Conservation (phyloP, 2,888 invertebrate species). For the Campoletis raptor region DNA sequence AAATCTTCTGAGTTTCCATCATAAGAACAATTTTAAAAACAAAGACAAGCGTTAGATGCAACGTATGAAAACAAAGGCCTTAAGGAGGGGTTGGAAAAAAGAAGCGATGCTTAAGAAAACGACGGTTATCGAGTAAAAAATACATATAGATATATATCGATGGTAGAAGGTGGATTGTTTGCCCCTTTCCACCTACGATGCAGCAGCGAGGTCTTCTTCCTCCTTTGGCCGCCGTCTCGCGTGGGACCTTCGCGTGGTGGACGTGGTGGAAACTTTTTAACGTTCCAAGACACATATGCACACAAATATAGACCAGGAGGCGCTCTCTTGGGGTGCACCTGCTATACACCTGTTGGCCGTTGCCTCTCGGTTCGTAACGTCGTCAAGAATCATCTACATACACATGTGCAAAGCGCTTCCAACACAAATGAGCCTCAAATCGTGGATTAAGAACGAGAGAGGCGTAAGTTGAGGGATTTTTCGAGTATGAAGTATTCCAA, state of each 20-base stretch:
- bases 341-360: conserved; percentile 85
- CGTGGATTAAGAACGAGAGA: background rate
- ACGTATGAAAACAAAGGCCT: conserved; percentile 28
- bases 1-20: background rate
- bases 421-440: background rate
- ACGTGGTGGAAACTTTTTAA: conserved; percentile 78
- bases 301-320: conserved; percentile 73
- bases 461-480: conserved; percentile 5
- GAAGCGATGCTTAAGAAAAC: conserved; percentile 70
- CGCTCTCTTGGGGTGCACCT: conserved; percentile 80
- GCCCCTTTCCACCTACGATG: conserved; percentile 58
- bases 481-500: background rate
- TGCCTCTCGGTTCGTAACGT: conserved; percentile 71
- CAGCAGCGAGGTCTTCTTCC: conserved; percentile 62
- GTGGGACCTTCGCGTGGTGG: conserved; percentile 84
- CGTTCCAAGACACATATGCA: conserved; percentile 25
- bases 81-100: conserved; percentile 19
- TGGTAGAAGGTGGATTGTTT: conserved; percentile 62
- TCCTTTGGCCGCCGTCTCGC: conserved; percentile 75
- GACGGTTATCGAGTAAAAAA: conserved; percentile 76
- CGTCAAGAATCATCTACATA: conserved; percentile 54
- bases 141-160: background rate
- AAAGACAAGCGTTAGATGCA: conserved; percentile 18
- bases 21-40: background rate
- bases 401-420: conserved; percentile 5